Evolutionary conservation across 2,888 invertebrate species (phyloP), one percentile per base, ranked within the genome.

Genomic region (Tipula unca): DNA sequence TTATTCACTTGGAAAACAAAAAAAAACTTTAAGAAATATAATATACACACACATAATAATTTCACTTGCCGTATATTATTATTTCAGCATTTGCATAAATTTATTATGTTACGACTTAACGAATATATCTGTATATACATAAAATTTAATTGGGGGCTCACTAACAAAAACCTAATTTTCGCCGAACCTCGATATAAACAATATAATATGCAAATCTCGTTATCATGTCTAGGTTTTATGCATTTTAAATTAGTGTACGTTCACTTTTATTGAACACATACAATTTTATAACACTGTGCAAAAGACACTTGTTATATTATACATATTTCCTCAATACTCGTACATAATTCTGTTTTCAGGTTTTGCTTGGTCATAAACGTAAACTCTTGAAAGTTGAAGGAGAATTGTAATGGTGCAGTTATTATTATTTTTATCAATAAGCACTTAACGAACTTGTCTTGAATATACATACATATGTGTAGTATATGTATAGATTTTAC

Each of bases 271-370:
- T 25, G 25, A 20, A 10, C 25, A 69, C 20, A 69, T 25, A 69
- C 20, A 6, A 54, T 69, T 69, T 69, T 69, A 13, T 20, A 69
- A 0, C 25, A 69, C 25, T 69, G 69, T 25, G 69, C 69, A 69
- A 69, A 69, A 69, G 69, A 69, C 69, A 69, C 69, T 69, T 69
- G 69, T 69, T 69, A 25, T 69, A 69, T n/a, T n/a, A n/a, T n/a
- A n/a, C n/a, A 69, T 69, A 69, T 25, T 69, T 69, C 69, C n/a
- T n/a, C 69, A 20, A 69, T 17, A 48, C 48, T 17, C 69, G 69
- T 69, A 25, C 25, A 13, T 25, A 69, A 69, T 69, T 13, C 25
- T 8, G 20, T 69, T 25, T 69, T 10, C 69, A 20, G 69, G 69
- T 69, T 69, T 69, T 69, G 20, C 10, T 13, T 69, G 25, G 25